Conservation (phyloP, 2,888 invertebrate genomes). For the Leptarthrus brevirostris region DNA sequence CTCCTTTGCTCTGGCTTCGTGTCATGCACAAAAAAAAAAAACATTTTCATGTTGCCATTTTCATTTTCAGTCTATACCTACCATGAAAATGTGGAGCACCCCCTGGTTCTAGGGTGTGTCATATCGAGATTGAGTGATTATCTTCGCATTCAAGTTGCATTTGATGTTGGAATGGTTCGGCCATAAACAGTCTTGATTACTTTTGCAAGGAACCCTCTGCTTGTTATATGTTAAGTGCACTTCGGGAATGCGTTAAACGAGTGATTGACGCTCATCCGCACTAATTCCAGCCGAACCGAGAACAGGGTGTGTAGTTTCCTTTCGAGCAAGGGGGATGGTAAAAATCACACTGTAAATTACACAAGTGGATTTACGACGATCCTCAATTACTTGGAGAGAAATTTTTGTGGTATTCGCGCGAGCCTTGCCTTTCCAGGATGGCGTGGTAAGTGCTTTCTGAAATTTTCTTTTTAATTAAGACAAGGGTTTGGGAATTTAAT, state of each 20-base stretch:
- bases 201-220: not conserved
- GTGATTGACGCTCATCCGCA: not conserved
- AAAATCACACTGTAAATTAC: not conserved
- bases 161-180: not conserved
- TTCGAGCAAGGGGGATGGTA: not conserved
- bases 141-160: not conserved
- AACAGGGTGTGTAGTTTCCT: not conserved
- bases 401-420: no score
- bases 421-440: no score
- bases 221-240: not conserved
- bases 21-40: no score
- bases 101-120: not conserved
- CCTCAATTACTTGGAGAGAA: no score
- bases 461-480: no score
- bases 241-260: not conserved
- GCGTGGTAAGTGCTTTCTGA: no score
- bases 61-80: not conserved
- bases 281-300: not conserved
- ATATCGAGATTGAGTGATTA: constrained; percentile 20
- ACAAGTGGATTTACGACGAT: not conserved
- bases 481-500: no score
- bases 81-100: not conserved
- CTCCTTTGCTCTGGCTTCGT: no score
- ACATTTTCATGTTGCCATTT: not conserved
- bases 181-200: not conserved